Percentiles rank a stretch among this genome's conserved stretches.
phyloP scores from a whole-genome alignment of 1,140 invertebrate species.

The Zaprionus inermis region DNA sequence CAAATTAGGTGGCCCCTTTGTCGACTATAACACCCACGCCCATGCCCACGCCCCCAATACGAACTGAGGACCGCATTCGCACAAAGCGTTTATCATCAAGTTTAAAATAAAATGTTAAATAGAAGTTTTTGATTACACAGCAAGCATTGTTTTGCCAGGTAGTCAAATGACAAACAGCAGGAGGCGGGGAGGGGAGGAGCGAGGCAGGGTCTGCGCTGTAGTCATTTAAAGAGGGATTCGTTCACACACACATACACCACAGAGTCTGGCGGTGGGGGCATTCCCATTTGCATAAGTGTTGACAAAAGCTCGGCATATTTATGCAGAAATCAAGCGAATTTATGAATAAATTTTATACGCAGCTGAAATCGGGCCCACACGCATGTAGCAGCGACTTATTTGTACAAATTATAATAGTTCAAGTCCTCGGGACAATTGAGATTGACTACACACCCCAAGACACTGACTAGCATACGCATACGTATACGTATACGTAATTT shows the following conservation, averaged over 20 bases:
- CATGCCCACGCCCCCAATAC: neutral
- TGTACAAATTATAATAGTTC: slow-evolving; percentile 21
- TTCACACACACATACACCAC: neutral
- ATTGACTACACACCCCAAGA: slow-evolving; percentile 4
- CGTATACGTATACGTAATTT: slow-evolving; percentile 45
- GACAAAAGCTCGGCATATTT: slow-evolving; percentile 52
- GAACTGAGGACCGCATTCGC: slow-evolving; percentile 58
- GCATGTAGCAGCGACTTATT: slow-evolving; percentile 4
- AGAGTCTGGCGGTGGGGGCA: slow-evolving; percentile 1
- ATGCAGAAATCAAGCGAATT: slow-evolving; percentile 51
- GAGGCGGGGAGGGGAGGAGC: neutral
- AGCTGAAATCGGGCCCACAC: neutral
- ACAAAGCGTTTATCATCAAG: slow-evolving; percentile 75
- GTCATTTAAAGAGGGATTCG: neutral
- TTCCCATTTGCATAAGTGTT: slow-evolving; percentile 63
- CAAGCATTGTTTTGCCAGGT: slow-evolving; percentile 55
- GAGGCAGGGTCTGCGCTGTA: neutral
- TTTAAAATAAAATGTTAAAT: slow-evolving; percentile 77
- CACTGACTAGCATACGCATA: slow-evolving; percentile 6
- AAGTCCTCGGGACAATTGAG: slow-evolving; percentile 22
- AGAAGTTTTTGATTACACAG: slow-evolving; percentile 79
- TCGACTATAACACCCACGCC: slow-evolving; percentile 4
- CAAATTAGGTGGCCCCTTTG: slow-evolving; percentile 41
- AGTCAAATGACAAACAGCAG: slow-evolving; percentile 42
- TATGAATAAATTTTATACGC: slow-evolving; percentile 50